Evolutionary conservation across 2,113 vertebrate genomes (phyloP).

Genomic region (Hirundichthys speculiger): DNA sequence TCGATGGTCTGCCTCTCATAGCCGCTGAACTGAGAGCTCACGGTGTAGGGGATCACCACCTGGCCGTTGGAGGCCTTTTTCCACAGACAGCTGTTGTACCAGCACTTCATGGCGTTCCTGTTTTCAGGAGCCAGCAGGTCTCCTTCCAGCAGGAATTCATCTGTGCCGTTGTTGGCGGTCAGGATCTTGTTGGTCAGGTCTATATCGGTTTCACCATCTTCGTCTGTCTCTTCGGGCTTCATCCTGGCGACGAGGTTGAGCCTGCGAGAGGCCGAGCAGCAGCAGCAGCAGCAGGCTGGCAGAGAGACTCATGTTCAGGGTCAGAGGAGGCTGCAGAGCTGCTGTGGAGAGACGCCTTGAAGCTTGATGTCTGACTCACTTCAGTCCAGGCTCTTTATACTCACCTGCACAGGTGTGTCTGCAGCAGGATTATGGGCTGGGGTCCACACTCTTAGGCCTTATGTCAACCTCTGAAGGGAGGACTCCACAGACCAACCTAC

Average conservation of each 20-base stretch:
- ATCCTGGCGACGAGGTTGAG: neutral
- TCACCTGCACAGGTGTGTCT: neutral
- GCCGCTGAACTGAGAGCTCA: neutral
- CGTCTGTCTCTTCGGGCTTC: neutral
- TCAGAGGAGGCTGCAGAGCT: neutral
- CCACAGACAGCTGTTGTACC: conserved; percentile 7
- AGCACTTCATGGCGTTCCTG: conserved; percentile 15
- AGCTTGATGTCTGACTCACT: conserved; percentile 12
- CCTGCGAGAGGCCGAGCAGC: conserved; percentile 18
- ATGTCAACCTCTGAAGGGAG: conserved; percentile 1
- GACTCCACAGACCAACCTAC: conserved; percentile 5
- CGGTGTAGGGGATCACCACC: neutral
- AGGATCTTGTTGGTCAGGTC: conserved; percentile 8
- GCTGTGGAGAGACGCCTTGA: conserved; percentile 9
- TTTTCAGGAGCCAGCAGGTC: conserved; percentile 1
- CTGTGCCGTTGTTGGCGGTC: conserved; percentile 3
- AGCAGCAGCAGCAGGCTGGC: conserved; percentile 23
- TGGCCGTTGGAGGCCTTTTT: neutral
- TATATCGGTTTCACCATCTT: neutral
- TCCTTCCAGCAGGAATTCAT: neutral
- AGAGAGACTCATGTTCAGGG: neutral
- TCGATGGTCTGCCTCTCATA: neutral
- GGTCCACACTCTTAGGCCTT: neutral
- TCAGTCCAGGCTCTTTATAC: conserved; percentile 16
- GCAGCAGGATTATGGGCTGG: conserved; percentile 7